Evolutionary conservation across 2,888 invertebrate genomes (phyloP).

Genomic region (Muschampia plurimacula): DNA sequence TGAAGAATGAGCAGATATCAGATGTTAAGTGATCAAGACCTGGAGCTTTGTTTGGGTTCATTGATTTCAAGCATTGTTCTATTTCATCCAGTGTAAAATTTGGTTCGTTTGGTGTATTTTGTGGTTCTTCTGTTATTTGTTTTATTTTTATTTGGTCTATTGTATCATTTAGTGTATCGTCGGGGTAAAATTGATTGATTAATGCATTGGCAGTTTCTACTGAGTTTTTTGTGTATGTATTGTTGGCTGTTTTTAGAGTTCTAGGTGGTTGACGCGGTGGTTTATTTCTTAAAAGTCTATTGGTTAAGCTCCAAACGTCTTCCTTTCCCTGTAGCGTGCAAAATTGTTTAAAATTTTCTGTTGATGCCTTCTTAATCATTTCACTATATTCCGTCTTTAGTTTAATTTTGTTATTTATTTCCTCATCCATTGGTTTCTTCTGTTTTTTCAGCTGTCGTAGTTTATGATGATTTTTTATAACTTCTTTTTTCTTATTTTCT

Average conservation of each 20-base stretch:
- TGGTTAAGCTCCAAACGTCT: conserved; percentile 46
- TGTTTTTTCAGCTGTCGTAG: conserved; percentile 3
- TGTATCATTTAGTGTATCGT: conserved; percentile 36
- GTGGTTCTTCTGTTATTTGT: neutral
- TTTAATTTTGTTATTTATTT: neutral
- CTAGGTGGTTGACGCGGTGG: conserved; percentile 41
- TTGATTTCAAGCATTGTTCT: conserved; percentile 17
- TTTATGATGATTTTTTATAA: conserved; percentile 35
- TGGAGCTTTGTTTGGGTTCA: conserved; percentile 45
- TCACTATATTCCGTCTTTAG: conserved; percentile 31
- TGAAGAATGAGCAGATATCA: conserved; percentile 38
- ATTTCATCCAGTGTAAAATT: conserved; percentile 42
- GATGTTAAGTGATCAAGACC: conserved; percentile 43
- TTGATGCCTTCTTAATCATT: conserved; percentile 29
- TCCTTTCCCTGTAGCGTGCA: conserved; percentile 45
- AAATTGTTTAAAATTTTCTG: conserved; percentile 45
- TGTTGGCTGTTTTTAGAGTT: conserved; percentile 35
- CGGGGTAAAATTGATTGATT: conserved; percentile 42
- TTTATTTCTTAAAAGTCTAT: conserved; percentile 41
- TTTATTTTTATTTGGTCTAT: neutral
- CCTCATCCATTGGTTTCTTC: conserved; percentile 6
- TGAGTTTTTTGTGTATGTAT: conserved; percentile 29
- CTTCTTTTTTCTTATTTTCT: conserved; percentile 20
- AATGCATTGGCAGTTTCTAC: conserved; percentile 40
- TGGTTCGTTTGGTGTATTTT: conserved; percentile 16